These are phyloP conservation scores for Oscheius sp. DNA, from an alignment of 1,140 invertebrate genomes.

Conservation along the genomic window DNA sequence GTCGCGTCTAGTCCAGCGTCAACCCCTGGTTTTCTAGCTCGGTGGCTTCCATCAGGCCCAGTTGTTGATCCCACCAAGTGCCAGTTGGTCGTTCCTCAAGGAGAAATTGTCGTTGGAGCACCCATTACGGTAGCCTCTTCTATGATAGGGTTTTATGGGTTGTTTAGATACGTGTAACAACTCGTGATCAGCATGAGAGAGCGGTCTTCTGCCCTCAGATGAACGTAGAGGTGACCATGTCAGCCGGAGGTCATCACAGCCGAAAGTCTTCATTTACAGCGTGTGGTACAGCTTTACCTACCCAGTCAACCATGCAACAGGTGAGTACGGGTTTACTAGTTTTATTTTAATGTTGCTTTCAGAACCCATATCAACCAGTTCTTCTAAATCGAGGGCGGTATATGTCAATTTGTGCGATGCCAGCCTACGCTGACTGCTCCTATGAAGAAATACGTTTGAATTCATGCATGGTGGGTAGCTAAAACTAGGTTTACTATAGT, in stretches of 20 bases:
- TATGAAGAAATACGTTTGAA: constrained; percentile 83
- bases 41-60: constrained; percentile 87
- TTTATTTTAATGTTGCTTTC: not conserved
- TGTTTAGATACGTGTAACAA: constrained; percentile 69
- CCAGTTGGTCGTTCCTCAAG: constrained; percentile 74
- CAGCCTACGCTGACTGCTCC: constrained; percentile 87
- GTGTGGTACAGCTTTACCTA: too few relatives aligned
- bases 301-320: too few relatives aligned
- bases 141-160: not conserved
- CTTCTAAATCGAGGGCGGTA: constrained; percentile 49
- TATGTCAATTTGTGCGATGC: constrained; percentile 48
- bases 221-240: constrained; percentile 68
- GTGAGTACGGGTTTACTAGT: too few relatives aligned
- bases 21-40: constrained; percentile 81
- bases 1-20: constrained; percentile 79
- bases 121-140: constrained; percentile 69
- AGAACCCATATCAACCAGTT: constrained; percentile 45
- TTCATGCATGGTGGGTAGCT: constrained; percentile 67
- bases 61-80: constrained; percentile 83
- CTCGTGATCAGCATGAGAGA: constrained; percentile 87
- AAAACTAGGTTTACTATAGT: not conserved
- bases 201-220: constrained; percentile 78
- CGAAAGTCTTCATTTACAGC: not conserved
- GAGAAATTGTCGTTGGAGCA: constrained; percentile 76
- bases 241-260: not conserved